Base-by-base conservation (phyloP, 2,888 invertebrate genomes). In the Sceliomorpha sp. region DNA sequence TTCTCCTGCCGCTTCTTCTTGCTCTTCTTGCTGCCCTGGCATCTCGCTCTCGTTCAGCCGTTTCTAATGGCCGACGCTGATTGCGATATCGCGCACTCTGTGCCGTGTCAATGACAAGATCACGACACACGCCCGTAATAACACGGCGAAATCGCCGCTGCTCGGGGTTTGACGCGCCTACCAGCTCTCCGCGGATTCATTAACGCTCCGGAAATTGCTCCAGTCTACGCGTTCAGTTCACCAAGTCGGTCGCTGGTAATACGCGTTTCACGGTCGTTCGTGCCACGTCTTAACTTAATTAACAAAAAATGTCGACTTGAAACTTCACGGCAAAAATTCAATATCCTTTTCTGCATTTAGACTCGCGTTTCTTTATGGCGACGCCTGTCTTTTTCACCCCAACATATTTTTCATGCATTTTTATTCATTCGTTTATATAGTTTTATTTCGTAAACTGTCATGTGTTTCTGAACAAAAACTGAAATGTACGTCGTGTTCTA, bases 131-230 rank as follows among this genome's bases (percentile, higher is more conserved):
- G 20, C 58, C 31, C 39, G 15, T 36, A 26, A 55, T 55, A 20
- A 34, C 10, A 9, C 34, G n/a, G 12, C 26, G 42, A 37, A 39
- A 34, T 34, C 24, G 7, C 17, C 39, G 29, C 10, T 26, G 24
- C 7, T 24, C n/a, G n/a, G n/a, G n/a, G 12, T 31, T 20, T 20
- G n/a, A n/a, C n/a, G n/a, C 20, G 20, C 20, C 3, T 10, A 10
- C 9, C 1, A 4, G 10, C 31, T 9, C 4, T 39, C 20, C 44
- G 44, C 20, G 36, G 40, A 31, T 55, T 15, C 36, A 45, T 48
- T 55, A 67, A 60, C 26, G 55, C 13, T 48, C 55, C 67, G 67
- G 59, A 67, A 67, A 67, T 67, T 60, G 48, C 60, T 37, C 37
- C 42, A 55, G 40, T 47, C 66, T n/a, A 5, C 20, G 58, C 58